Conservation (phyloP, 2,888 invertebrate genomes). For the Caprella mutica region DNA sequence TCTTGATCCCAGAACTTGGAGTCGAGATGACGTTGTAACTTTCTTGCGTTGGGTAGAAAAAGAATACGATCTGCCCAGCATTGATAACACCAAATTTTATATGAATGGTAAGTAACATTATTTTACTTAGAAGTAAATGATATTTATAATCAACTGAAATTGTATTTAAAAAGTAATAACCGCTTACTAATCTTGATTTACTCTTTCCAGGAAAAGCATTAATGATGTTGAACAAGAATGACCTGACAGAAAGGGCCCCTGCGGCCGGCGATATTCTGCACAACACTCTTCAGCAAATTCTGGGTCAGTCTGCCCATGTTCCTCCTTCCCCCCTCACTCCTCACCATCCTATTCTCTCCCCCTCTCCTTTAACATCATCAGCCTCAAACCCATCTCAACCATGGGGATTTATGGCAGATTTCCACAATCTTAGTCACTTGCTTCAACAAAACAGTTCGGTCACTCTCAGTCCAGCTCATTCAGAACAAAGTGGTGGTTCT, state of each 20-base stretch:
- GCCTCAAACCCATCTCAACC: constrained; percentile 29
- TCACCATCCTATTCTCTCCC: constrained; percentile 33
- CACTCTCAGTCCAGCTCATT: constrained; percentile 79
- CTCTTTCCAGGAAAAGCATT: constrained; percentile 64
- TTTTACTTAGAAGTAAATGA: neutral
- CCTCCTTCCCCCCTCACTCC: constrained; percentile 32
- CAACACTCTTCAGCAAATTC: constrained; percentile 79
- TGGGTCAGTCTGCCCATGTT: constrained; percentile 39
- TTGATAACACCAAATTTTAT: constrained; percentile 86
- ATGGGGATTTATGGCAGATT: constrained; percentile 52
- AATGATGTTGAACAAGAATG: constrained; percentile 75
- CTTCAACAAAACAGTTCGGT: constrained; percentile 63
- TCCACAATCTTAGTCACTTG: constrained; percentile 66
- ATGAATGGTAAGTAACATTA: constrained; percentile 64
- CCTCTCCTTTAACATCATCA: constrained; percentile 27
- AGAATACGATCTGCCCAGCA: constrained; percentile 79
- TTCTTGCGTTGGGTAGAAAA: constrained; percentile 85
- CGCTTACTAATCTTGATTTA: neutral
- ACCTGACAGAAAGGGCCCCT: constrained; percentile 81
- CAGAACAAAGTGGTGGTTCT: constrained; percentile 42
- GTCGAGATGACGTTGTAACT: constrained; percentile 72
- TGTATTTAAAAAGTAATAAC: neutral
- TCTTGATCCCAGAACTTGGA: constrained; percentile 80
- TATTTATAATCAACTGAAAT: neutral
- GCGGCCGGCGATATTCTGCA: constrained; percentile 87